Base-by-base conservation (phyloP, 2,797 vertebrate genomes). In the Falco columbarius region DNA sequence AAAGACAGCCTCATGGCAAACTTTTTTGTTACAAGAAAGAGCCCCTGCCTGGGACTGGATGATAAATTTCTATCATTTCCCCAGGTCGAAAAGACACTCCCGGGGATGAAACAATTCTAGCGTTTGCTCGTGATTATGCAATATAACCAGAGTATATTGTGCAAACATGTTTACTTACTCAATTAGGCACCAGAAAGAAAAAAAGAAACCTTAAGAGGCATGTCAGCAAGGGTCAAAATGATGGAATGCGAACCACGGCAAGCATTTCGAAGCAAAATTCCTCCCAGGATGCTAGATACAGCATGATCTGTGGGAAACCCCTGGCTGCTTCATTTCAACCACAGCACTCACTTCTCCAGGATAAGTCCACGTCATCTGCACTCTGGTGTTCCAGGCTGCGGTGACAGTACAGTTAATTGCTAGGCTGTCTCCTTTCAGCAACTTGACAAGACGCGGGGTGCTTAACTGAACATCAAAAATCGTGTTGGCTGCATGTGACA, bases 291-390 rank as follows among this genome's bases (percentile, higher is more conserved):
- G 54, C 34, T 77, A 40, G n/a, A 63, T 63, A 52, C 13, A 67
- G 44, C 5, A 2, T 7, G 29, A 77, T 67, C 56, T 82, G 89
- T 32, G 56, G 77, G 73, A 96, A 96, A 52, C 23, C 36, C 58
- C 63, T 2, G 1, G 2, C 15, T 92, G 73, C 61, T 71, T 47
- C 36, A 63, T 61, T 80, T 49, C 18, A 61, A 4, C 52, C 72
- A 44, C 54, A 92, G 51, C 56, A 97, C 99, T 98, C 95, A 99
- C 99, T 98, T 99, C 98, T 91, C 98, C 98, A 10, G 99, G 99
- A 82, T 99, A 99, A 89, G 95, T 98, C 99, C 99, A 99, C 20
- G 95, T 98, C 95, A 99, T 99, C 73, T 98, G 98, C 76, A 99
- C 99, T 97, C 99, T 98, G 16, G 99, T 98, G 98, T 99, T 99